Evolutionary conservation across 2,888 invertebrate genomes (phyloP).

Genomic region (Agriopis leucophaearia): DNA sequence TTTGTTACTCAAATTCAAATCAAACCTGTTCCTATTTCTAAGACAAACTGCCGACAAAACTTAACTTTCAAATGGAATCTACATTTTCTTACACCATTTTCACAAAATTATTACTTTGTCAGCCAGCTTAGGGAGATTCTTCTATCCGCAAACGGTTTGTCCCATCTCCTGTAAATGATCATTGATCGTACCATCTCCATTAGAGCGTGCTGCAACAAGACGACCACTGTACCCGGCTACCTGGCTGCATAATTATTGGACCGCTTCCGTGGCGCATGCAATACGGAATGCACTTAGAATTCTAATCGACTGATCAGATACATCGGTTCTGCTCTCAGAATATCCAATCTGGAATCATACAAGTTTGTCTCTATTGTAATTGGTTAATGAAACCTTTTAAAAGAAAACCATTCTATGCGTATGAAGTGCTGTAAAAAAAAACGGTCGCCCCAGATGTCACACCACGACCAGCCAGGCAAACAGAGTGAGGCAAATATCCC

Average conservation of each 20-base stretch:
- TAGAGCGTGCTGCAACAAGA: neutral
- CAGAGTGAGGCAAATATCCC: too few species aligned
- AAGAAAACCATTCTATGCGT: too few species aligned
- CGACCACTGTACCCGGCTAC: neutral
- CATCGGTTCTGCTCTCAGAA: neutral
- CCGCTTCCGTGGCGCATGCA: neutral
- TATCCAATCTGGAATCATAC: neutral
- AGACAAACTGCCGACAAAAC: too few species aligned
- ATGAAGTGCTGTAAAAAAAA: too few species aligned
- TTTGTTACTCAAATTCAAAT: too few species aligned
- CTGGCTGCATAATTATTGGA: neutral
- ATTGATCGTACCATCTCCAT: neutral
- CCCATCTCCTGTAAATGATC: neutral
- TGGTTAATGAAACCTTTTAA: neutral
- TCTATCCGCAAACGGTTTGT: neutral
- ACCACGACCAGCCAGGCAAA: too few species aligned
- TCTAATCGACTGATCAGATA: slow-evolving; percentile 13
- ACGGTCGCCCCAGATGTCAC: too few species aligned
- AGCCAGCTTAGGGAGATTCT: neutral
- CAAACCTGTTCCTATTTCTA: too few species aligned
- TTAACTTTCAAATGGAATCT: too few species aligned
- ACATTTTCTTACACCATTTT: too few species aligned
- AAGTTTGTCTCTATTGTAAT: neutral
- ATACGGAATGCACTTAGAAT: slow-evolving; percentile 4
- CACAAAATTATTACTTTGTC: too few species aligned